Percentiles rank a stretch among this genome's conserved stretches.
phyloP scores from a whole-genome alignment of 2,888 invertebrate species.

The Lymantria monacha region DNA sequence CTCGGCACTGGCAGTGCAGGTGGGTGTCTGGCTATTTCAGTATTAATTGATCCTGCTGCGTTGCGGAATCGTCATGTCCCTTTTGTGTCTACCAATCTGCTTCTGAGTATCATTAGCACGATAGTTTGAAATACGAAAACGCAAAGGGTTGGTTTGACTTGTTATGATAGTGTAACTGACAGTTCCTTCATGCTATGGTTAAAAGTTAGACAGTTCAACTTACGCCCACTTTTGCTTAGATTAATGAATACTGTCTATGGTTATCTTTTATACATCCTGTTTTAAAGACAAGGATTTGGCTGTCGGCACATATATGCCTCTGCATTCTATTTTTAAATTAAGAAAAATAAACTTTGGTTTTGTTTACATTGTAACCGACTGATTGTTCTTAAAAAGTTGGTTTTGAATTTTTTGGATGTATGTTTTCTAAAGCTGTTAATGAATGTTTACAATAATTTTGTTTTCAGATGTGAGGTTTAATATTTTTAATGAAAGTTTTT shows the following conservation, averaged over 20 bases:
- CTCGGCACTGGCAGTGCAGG: conserved; percentile 49
- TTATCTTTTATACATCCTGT: not conserved
- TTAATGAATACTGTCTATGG: conserved; percentile 11
- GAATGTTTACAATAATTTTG: not conserved
- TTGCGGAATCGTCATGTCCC: conserved; percentile 43
- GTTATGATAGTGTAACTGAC: conserved; percentile 10
- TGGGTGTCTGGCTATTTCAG: conserved; percentile 57
- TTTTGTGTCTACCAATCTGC: conserved; percentile 26
- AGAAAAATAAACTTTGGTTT: not conserved
- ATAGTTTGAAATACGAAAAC: conserved; percentile 18
- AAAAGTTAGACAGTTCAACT: not conserved
- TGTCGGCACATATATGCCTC: conserved; percentile 5
- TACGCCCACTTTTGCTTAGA: conserved; percentile 9
- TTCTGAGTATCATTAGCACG: conserved; percentile 17
- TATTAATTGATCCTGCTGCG: conserved; percentile 65
- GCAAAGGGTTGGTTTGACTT: conserved; percentile 10
- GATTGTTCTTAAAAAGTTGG: not conserved
- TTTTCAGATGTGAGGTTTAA: conserved; percentile 1
- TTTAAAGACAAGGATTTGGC: not conserved
- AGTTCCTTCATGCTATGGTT: conserved; percentile 4
- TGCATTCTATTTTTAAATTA: not conserved
- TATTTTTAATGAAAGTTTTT: conserved; percentile 18
- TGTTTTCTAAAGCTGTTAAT: not conserved
- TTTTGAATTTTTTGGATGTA: not conserved
- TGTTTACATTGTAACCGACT: not conserved